Evolutionary conservation across 1,140 invertebrate genomes (phyloP).

Genomic region (Laupala kohalensis): DNA sequence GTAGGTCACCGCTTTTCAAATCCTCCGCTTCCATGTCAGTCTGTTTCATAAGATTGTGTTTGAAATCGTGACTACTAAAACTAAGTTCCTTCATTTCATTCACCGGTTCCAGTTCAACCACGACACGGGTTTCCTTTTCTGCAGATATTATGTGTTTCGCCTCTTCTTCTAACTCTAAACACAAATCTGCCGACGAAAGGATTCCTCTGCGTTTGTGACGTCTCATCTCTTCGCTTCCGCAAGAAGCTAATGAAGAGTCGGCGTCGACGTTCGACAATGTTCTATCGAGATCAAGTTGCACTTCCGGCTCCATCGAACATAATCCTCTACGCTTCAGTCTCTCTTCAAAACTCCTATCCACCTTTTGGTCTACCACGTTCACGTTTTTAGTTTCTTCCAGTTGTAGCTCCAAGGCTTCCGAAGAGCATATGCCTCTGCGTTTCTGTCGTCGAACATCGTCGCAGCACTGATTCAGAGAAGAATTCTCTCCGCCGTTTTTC

Average conservation of each 20-base stretch:
- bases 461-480: not conserved
- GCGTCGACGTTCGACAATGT: not conserved
- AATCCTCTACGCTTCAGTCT: conserved; percentile 10
- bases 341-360: conserved; percentile 2
- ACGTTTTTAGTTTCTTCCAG: conserved; percentile 17
- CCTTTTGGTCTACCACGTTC: conserved; percentile 4
- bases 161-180: conserved; percentile 23
- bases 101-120: not conserved
- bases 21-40: conserved; percentile 12
- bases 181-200: conserved; percentile 34
- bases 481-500: not conserved
- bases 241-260: not conserved
- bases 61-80: not conserved
- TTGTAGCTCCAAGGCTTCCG: conserved; percentile 31
- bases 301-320: conserved; percentile 6
- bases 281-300: conserved; percentile 2
- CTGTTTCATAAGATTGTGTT: not conserved
- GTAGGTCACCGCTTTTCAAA: not conserved
- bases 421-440: conserved; percentile 30
- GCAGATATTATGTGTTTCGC: not conserved
- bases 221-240: not conserved
- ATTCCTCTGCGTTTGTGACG: conserved; percentile 38
- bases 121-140: not conserved
- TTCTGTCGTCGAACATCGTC: conserved; percentile 19
- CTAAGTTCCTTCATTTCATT: not conserved